A percentile compares a stretch with the other conserved stretches of the same genome.
Evolutionary conservation across 2,113 vertebrate genomes (phyloP).

Genomic region (Menidia beryllina): DNA sequence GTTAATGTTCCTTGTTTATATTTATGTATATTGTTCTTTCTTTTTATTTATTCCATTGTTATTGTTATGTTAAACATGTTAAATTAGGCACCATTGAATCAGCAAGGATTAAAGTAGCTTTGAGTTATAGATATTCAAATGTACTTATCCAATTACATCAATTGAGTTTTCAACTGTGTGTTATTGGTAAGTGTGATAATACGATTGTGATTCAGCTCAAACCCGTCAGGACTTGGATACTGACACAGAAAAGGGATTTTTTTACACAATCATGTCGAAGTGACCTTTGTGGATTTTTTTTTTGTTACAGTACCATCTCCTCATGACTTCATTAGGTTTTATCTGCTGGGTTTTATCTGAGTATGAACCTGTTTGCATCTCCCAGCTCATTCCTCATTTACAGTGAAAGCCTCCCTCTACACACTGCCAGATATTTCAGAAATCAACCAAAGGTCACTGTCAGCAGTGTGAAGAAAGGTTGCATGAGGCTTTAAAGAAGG

Average conservation of each 20-base stretch:
- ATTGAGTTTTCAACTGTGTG: no score
- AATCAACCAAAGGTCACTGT: conserved; percentile 14
- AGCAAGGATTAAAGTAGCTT: no score
- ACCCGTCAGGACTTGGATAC: no score
- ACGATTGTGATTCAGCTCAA: no score
- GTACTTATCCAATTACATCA: no score
- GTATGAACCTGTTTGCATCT: background rate
- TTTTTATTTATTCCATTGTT: no score
- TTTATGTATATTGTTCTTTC: no score
- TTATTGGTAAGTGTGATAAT: no score
- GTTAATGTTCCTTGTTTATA: no score
- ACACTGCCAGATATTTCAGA: conserved; percentile 39
- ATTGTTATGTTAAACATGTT: no score
- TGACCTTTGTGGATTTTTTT: background rate
- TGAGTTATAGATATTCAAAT: no score
- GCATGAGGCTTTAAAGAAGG: background rate
- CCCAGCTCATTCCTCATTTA: conserved; percentile 28
- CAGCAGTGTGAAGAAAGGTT: conserved; percentile 19
- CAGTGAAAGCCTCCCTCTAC: conserved; percentile 30
- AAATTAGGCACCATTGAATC: no score
- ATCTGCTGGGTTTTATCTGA: conserved; percentile 22
- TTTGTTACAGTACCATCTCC: background rate
- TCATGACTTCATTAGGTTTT: conserved; percentile 6
- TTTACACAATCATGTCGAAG: background rate
- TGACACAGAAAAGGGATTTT: background rate